Conservation (phyloP, 2,113 vertebrate species). For the Ailuropoda melanoleuca region DNA sequence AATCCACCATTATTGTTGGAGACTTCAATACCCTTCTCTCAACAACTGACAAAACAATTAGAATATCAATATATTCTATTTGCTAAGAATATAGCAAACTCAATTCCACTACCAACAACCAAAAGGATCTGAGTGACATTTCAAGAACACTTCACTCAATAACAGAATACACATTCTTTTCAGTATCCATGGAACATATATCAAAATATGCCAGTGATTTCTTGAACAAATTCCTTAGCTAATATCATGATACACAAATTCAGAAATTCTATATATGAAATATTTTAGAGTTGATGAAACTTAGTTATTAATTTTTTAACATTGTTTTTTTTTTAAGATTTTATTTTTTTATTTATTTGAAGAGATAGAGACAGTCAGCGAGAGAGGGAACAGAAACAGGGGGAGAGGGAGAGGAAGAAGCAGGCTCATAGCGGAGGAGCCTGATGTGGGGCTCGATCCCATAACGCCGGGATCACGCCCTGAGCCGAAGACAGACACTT, state of each 20-base stretch:
- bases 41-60: neutral
- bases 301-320: too few relatives aligned
- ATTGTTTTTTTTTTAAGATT: too few relatives aligned
- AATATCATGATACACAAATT: neutral
- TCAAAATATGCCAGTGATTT: neutral
- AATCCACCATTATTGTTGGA: neutral
- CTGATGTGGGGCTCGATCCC: too few relatives aligned
- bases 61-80: neutral
- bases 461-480: too few relatives aligned
- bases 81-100: neutral
- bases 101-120: neutral
- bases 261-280: conserved; percentile 23
- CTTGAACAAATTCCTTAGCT: conserved; percentile 28
- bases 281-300: neutral
- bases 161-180: neutral
- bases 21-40: neutral
- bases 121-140: neutral
- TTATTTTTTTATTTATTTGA: too few relatives aligned
- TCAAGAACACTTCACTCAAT: neutral
- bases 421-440: too few relatives aligned
- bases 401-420: too few relatives aligned
- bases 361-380: too few relatives aligned
- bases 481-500: too few relatives aligned
- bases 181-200: neutral
- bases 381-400: too few relatives aligned